These are phyloP conservation scores for Meteorus sp. DNA, from an alignment of 1,140 invertebrate genomes.

Conservation along the genomic window DNA sequence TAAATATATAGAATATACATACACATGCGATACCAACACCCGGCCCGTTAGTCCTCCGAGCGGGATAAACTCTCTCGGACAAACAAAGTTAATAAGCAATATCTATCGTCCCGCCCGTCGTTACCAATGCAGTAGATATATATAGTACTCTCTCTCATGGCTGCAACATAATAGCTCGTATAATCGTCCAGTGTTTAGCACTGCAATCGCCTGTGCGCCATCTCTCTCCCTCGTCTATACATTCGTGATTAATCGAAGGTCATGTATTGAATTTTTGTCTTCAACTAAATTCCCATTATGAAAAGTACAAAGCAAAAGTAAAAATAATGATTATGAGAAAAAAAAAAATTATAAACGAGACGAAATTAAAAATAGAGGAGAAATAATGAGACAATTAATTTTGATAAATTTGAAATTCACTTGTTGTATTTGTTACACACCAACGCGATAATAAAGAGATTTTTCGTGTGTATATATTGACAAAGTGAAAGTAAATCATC, in stretches of 20 bases:
- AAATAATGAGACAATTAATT: too few relatives aligned
- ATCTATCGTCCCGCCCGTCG: conserved; percentile 33
- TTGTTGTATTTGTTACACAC: too few relatives aligned
- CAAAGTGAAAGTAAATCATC: conserved; percentile 27
- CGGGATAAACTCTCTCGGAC: conserved; percentile 40
- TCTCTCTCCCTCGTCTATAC: background rate
- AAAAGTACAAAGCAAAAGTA: too few relatives aligned
- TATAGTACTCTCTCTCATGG: conserved; percentile 11
- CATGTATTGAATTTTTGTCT: conserved; percentile 16
- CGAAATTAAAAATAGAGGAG: too few relatives aligned
- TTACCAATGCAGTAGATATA: conserved; percentile 36
- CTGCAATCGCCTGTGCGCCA: conserved; percentile 32
- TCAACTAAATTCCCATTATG: background rate
- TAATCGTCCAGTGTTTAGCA: conserved; percentile 34
- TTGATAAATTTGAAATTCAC: too few relatives aligned
- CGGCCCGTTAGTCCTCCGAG: conserved; percentile 48
- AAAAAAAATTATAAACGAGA: conserved; percentile 2
- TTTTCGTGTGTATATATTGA: conserved; percentile 14
- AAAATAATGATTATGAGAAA: too few relatives aligned
- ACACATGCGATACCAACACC: background rate
- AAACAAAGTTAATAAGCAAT: conserved; percentile 56
- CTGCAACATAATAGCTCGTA: conserved; percentile 44
- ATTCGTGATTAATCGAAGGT: conserved; percentile 24
- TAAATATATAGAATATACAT: conserved; percentile 6
- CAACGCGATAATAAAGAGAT: conserved; percentile 17